Evolutionary conservation across 2,797 vertebrate species (phyloP), one percentile per base, ranked within the genome.

Genomic region (Artibeus lituratus): DNA sequence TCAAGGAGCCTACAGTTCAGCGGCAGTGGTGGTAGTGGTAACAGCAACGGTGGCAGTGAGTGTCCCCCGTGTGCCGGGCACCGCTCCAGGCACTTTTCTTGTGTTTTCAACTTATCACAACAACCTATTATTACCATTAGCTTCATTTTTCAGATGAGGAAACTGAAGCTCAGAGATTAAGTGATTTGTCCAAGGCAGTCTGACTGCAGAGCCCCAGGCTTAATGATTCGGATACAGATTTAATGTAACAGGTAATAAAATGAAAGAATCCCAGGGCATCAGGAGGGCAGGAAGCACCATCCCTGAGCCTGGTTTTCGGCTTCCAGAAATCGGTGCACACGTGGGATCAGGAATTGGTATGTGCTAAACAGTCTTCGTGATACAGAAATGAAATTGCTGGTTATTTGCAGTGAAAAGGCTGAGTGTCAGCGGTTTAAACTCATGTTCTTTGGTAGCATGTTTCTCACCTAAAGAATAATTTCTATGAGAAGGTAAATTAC

Each of bases 101-200:
- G 32, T 65, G 8, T 83, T 90, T 92, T 47, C n/a, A 53, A 12
- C 22, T 55, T 55, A 2, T 10, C 12, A 16, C 42, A 72, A 8
- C 57, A 57, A 74, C 70, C 39, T 55, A 3, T 47, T 49, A 4
- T 35, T 49, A 42, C 39, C 7, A 6, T 39, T 39, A 39, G 29
- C 59, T 94, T 94, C 73, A 69, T 44, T 80, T 95, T 78, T 74
- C 62, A 95, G 69, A 35, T 53, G 29, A 91, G 32, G 15, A 65
- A 7, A n/a, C 29, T 65, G 62, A 65, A 15, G 32, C 62, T 65
- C 32, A 8, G 62, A 65, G 32, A 65, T 65, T n/a, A n/a, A 65
- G 16, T 65, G 16, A n/a, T 65, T 65, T 65, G 29, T n/a, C 67
- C 29, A 62, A 82, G 47, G 69, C 74, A 77, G 7, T 59, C 35